Evolutionary conservation across 2,797 vertebrate genomes (phyloP), one percentile per base, ranked within the genome.

Genomic region (Scolopax rusticola): DNA sequence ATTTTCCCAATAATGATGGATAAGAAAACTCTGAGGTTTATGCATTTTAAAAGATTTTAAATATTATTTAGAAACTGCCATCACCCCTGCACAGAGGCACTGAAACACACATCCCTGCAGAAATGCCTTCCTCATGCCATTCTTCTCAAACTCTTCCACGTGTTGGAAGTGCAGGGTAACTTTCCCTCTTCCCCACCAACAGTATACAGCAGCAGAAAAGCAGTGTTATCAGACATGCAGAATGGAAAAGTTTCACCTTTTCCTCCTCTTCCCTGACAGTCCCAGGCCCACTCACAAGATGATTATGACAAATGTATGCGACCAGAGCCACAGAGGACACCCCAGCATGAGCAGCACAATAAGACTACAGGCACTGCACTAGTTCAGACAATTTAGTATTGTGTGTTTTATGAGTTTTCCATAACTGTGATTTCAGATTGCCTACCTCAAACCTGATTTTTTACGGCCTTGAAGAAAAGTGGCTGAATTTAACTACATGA

Each of bases 261-360:
- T 63, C 57, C 40, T 63, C 53, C 32, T 70, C 54, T 36, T 83
- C 36, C 36, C 50, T 27, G 24, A 20, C 36, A 61, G 47, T 8
- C 36, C 14, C 45, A 32, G n/a, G 21, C 14, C 6, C 41, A 7
- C 33, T 1, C 4, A 4, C 76, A 73, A 77, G 17, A 45, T 6
- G 10, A 41, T 6, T 8, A 10, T 28, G 11, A 36, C 17, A 32
- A 6, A 45, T 1, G 3, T 28, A 15, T 0, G 0, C 1, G 17
- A 41, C 11, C 45, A 65, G 17, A 51, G 50, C n/a, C 38, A 13
- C 24, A 11, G 15, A 82, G 14, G 15, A 41, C 6, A 64, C 67
- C 9, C 13, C 53, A 53, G 15, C 3, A 43, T 10, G 71, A 56
- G 9, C 40, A 43, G 5, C 48, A 60, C 14, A 27, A 20, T 2